Conservation (phyloP, 1,140 invertebrate species). For the Scaptomyza montana region DNA sequence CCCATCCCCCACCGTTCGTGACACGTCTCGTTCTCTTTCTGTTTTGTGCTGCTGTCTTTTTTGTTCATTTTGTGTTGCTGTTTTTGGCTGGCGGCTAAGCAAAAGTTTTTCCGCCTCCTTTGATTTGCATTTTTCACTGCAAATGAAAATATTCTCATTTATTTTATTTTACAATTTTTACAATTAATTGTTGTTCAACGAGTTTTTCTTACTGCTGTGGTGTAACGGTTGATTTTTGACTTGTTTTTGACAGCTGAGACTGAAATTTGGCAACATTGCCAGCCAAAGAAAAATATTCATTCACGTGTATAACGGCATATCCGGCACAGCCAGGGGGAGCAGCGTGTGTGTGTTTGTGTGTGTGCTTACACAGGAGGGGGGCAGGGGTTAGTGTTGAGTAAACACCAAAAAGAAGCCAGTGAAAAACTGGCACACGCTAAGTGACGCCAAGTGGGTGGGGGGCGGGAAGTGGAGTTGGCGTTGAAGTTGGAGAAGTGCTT, state of each 20-base stretch:
- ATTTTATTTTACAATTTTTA: constrained; percentile 37
- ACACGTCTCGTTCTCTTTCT: neutral
- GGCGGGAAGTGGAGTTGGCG: neutral
- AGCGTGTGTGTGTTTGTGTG: constrained; percentile 7
- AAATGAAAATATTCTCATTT: constrained; percentile 13
- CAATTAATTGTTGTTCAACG: constrained; percentile 67
- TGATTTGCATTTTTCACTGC: constrained; percentile 51
- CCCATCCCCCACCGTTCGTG: constrained; percentile 1
- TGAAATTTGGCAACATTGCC: constrained; percentile 68
- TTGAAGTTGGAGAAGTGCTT: constrained; percentile 10
- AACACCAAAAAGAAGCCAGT: constrained; percentile 67
- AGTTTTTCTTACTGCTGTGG: constrained; percentile 29
- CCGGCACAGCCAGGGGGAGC: constrained; percentile 62
- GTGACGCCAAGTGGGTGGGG: constrained; percentile 36
- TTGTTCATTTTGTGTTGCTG: constrained; percentile 34
- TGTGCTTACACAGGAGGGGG: neutral
- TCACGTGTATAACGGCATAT: constrained; percentile 83
- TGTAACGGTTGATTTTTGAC: constrained; percentile 42
- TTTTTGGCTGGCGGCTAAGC: constrained; percentile 32
- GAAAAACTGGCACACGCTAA: constrained; percentile 78
- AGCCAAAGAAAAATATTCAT: constrained; percentile 64
- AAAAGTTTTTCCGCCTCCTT: constrained; percentile 43
- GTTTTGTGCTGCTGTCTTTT: constrained; percentile 37
- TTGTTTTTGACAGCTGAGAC: constrained; percentile 20
- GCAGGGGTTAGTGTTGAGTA: constrained; percentile 36